These are phyloP conservation scores for Drosophila birchii DNA, from an alignment of 2,888 invertebrate genomes.

Conservation along the genomic window DNA sequence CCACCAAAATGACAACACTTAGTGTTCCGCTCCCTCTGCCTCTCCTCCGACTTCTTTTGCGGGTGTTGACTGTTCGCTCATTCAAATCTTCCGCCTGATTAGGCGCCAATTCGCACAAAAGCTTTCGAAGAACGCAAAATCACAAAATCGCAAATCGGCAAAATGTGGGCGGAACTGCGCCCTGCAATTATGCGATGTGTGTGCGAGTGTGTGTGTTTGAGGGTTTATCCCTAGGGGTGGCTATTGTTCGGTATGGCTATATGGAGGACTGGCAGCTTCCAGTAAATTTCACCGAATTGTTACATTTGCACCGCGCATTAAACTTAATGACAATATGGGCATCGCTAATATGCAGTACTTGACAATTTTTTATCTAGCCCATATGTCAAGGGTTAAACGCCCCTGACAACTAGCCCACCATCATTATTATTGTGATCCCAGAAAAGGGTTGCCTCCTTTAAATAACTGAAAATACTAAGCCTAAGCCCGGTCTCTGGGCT, in stretches of 20 bases:
- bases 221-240: conserved; percentile 28
- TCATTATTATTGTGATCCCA: background rate
- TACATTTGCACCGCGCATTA: conserved; percentile 75
- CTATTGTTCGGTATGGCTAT: conserved; percentile 6
- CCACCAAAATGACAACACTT: conserved; percentile 81
- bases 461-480: conserved; percentile 44
- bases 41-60: conserved; percentile 25
- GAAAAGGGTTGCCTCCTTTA: conserved; percentile 49
- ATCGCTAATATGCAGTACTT: conserved; percentile 45
- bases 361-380: conserved; percentile 39
- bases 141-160: conserved; percentile 26
- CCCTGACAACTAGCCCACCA: conserved; percentile 43
- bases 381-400: conserved; percentile 62
- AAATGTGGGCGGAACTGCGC: conserved; percentile 71
- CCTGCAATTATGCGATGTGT: conserved; percentile 63
- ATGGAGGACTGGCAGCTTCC: conserved; percentile 53
- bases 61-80: conserved; percentile 61
- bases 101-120: conserved; percentile 76
- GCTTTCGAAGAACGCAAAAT: conserved; percentile 26
- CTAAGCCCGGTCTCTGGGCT: conserved; percentile 36
- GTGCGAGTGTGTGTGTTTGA: conserved; percentile 48
- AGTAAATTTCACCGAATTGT: conserved; percentile 79
- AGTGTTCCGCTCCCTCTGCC: conserved; percentile 21
- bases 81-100: conserved; percentile 82
- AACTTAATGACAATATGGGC: conserved; percentile 71